phyloP scores from a whole-genome alignment of 1,140 invertebrate genomes.

The Rhyacophila brunnea region DNA sequence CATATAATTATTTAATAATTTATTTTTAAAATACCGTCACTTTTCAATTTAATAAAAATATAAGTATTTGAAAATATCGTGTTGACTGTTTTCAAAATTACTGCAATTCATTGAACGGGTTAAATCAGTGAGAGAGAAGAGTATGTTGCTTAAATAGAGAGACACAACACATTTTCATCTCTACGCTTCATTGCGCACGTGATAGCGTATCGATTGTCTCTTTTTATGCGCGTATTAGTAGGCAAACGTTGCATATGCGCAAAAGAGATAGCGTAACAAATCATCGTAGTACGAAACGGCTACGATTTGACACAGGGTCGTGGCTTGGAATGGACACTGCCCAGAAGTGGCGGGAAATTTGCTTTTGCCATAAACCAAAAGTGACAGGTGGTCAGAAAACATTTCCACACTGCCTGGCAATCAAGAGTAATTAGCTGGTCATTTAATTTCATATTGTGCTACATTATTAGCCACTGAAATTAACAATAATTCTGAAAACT shows the following conservation, averaged over 20 bases:
- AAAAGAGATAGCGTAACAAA: constrained; percentile 1
- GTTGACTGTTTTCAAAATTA: too few species aligned
- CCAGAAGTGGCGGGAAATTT: constrained; percentile 23
- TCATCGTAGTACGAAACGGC: too few species aligned
- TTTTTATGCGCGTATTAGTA: not conserved
- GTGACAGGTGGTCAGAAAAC: not conserved
- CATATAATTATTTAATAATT: too few species aligned
- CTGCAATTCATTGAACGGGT: too few species aligned
- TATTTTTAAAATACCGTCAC: too few species aligned
- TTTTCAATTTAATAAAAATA: too few species aligned
- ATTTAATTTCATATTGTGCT: too few species aligned
- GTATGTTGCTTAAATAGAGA: not conserved
- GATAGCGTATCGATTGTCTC: constrained; percentile 5
- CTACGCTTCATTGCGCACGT: constrained; percentile 27
- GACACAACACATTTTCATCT: constrained; percentile 3
- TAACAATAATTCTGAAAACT: too few species aligned
- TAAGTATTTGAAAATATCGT: too few species aligned
- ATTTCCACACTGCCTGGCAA: constrained; percentile 1
- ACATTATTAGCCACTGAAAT: too few species aligned
- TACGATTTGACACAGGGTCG: constrained; percentile 2
- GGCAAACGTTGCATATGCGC: not conserved
- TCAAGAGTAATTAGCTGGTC: constrained; percentile 2
- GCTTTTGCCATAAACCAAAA: constrained; percentile 3
- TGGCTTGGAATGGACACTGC: constrained; percentile 19
- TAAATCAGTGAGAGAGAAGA: too few species aligned